Conservation (phyloP, 2,888 invertebrate genomes). For the Trilocha varians region DNA sequence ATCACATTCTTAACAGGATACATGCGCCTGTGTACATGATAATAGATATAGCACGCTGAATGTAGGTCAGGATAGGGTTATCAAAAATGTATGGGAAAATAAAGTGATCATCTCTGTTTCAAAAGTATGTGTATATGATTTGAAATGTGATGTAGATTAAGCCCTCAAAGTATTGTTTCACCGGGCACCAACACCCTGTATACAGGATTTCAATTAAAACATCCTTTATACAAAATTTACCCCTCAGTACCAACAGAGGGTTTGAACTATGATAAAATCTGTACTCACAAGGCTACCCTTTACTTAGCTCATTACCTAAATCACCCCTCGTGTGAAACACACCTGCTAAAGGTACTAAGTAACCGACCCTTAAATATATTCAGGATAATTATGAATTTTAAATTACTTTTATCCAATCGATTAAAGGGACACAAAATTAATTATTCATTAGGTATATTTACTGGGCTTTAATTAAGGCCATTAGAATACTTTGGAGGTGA, state of each 20-base stretch:
- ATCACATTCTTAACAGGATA: too few species aligned
- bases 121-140: too few species aligned
- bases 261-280: conserved; percentile 29
- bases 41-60: too few species aligned
- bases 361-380: conserved; percentile 5
- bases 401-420: not conserved
- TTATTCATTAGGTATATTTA: not conserved
- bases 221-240: conserved; percentile 18
- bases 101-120: too few species aligned
- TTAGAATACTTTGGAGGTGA: too few species aligned
- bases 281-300: conserved; percentile 21
- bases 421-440: not conserved
- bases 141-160: too few species aligned
- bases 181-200: conserved; percentile 13
- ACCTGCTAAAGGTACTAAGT: conserved; percentile 14
- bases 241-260: conserved; percentile 22
- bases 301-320: conserved; percentile 32
- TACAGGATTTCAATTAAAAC: conserved; percentile 10
- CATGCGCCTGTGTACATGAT: too few species aligned
- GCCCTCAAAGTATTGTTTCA: too few species aligned
- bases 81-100: too few species aligned
- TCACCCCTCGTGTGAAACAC: conserved; percentile 27
- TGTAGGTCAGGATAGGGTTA: too few species aligned
- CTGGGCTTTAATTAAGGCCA: too few species aligned
- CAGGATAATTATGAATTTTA: not conserved